Percentiles rank a stretch among this genome's conserved stretches.
Evolutionary conservation across 2,797 vertebrate species (phyloP).

Genomic region (Pempheris klunzingeri): DNA sequence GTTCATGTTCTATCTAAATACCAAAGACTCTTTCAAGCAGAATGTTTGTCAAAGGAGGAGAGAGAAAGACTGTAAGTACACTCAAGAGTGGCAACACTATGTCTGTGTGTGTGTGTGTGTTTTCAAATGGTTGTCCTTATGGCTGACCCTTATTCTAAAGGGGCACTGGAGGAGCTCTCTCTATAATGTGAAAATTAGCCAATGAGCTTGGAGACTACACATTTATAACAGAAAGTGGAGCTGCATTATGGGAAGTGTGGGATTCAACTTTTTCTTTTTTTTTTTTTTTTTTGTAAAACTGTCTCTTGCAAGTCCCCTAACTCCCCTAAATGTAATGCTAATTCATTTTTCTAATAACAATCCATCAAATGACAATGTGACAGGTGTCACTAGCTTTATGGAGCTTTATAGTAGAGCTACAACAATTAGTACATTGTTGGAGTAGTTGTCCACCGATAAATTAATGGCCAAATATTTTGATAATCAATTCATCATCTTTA

Average conservation of each 20-base stretch:
- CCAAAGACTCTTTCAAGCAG: slow-evolving; percentile 30
- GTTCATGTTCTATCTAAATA: slow-evolving; percentile 14
- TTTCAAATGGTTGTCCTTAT: background rate
- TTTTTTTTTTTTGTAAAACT: background rate
- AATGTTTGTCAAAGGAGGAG: slow-evolving; percentile 73
- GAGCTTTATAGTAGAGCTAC: background rate
- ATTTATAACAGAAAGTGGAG: background rate
- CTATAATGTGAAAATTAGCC: background rate
- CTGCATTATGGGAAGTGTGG: background rate
- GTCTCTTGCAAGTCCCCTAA: background rate
- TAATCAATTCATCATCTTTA: too few relatives aligned
- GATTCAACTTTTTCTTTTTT: too few relatives aligned
- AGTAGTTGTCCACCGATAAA: too few relatives aligned
- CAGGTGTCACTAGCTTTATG: background rate
- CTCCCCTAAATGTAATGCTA: too few relatives aligned
- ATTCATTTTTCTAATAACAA: background rate
- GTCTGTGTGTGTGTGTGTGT: slow-evolving; percentile 22
- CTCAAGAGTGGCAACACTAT: background rate
- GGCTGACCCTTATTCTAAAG: slow-evolving; percentile 10
- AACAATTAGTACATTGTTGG: too few relatives aligned
- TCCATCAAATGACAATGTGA: background rate
- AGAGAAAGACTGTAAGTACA: slow-evolving; percentile 8
- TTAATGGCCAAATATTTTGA: too few relatives aligned
- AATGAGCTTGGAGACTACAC: background rate
- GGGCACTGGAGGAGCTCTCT: too few relatives aligned